Conservation (phyloP, 2,113 vertebrate genomes). For the Hippoglossus stenolepis region DNA sequence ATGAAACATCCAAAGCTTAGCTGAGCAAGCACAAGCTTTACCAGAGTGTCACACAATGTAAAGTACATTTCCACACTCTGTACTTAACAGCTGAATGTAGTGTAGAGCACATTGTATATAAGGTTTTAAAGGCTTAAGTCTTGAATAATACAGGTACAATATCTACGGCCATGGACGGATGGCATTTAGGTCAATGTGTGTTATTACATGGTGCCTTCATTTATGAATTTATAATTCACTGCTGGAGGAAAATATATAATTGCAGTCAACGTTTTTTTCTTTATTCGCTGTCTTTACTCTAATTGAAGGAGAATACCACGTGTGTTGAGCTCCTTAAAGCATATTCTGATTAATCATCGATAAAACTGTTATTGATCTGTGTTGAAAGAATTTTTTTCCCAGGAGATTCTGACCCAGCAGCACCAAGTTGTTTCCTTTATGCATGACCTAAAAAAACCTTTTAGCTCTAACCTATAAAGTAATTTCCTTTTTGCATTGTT, state of each 20-base stretch:
- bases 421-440: not conserved
- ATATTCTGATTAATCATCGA: not conserved
- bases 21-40: constrained; percentile 79
- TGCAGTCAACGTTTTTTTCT: not conserved
- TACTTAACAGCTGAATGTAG: constrained; percentile 72
- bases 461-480: not conserved
- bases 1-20: constrained; percentile 79
- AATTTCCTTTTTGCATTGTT: not conserved
- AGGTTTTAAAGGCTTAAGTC: constrained; percentile 73
- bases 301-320: too few species aligned
- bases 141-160: constrained; percentile 63
- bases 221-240: constrained; percentile 23
- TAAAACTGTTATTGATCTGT: too few species aligned
- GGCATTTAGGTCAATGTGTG: constrained; percentile 50
- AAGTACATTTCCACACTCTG: constrained; percentile 77
- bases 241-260: constrained; percentile 10
- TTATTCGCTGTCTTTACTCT: not conserved
- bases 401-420: not conserved
- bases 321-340: not conserved
- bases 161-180: constrained; percentile 52
- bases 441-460: not conserved
- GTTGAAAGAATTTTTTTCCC: not conserved
- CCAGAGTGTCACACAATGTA: constrained; percentile 74
- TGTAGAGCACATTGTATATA: constrained; percentile 68
- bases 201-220: constrained; percentile 37